Conservation (phyloP, 2,797 vertebrate species). For the Dendrocincla tyrannina region DNA sequence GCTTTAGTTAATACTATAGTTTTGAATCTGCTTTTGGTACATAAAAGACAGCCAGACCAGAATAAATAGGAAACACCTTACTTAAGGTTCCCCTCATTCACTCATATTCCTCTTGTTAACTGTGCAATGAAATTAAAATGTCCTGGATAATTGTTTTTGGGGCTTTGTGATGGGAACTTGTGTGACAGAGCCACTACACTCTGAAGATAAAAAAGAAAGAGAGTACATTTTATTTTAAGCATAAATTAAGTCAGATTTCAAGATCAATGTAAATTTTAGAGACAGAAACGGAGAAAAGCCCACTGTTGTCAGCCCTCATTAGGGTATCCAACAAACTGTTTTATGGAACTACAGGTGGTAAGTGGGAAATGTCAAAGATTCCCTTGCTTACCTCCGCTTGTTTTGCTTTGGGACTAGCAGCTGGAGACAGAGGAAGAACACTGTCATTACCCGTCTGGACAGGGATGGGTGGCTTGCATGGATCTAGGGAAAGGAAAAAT, state of each 20-base stretch:
- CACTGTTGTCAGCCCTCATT: not conserved
- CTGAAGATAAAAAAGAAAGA: not conserved
- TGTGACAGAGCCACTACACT: not conserved
- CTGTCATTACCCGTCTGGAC: not conserved
- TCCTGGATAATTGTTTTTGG: not conserved
- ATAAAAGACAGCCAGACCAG: not conserved
- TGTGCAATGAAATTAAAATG: not conserved
- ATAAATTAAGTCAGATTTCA: not conserved
- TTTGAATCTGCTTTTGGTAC: not conserved
- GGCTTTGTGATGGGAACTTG: not conserved
- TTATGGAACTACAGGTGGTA: not conserved
- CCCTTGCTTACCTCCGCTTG: slow-evolving; percentile 61
- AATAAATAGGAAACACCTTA: not conserved
- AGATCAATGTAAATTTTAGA: not conserved
- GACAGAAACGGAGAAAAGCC: not conserved
- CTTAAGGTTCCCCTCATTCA: not conserved
- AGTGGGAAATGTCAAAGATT: not conserved
- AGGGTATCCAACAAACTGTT: not conserved
- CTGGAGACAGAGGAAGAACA: slow-evolving; percentile 30
- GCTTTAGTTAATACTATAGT: not conserved
- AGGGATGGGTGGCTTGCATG: slow-evolving; percentile 33
- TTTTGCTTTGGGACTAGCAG: slow-evolving; percentile 56
- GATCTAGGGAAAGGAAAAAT: slow-evolving; percentile 49
- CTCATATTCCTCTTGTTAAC: not conserved
- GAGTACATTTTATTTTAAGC: not conserved